Evolutionary conservation across 2,797 vertebrate species (phyloP).

Genomic region (Eulemur rubriventer): DNA sequence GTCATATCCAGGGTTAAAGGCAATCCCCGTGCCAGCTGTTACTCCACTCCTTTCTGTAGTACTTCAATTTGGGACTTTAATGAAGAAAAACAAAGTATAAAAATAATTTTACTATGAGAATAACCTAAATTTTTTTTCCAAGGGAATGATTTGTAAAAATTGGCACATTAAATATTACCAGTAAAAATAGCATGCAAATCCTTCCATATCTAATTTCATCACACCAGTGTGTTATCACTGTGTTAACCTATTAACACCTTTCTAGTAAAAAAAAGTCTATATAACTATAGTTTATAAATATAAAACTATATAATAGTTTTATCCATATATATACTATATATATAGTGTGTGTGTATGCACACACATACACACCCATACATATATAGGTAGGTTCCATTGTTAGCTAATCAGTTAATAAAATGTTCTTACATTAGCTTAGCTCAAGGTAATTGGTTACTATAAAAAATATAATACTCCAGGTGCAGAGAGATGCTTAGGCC

Average conservation of each 20-base stretch:
- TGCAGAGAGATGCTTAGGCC: background rate
- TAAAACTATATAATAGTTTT: background rate
- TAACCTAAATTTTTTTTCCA: background rate
- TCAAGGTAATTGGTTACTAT: conserved; percentile 68
- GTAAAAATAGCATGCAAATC: background rate
- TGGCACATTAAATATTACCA: background rate
- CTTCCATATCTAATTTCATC: background rate
- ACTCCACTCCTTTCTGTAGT: background rate
- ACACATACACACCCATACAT: background rate
- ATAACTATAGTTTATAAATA: background rate
- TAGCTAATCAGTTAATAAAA: conserved; percentile 33
- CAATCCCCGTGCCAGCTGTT: background rate
- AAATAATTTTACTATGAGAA: background rate
- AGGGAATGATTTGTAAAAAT: background rate
- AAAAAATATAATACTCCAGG: conserved; percentile 33
- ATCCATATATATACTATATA: background rate
- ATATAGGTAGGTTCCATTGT: background rate
- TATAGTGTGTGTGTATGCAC: no score
- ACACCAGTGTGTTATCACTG: background rate
- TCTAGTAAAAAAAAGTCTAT: background rate
- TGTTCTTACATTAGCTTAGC: conserved; percentile 25
- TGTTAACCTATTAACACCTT: background rate
- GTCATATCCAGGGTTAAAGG: background rate
- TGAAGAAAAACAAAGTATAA: background rate
- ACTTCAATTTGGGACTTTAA: background rate